phyloP scores from a whole-genome alignment of 2,888 invertebrate genomes.

The Luffia ferchaultella region DNA sequence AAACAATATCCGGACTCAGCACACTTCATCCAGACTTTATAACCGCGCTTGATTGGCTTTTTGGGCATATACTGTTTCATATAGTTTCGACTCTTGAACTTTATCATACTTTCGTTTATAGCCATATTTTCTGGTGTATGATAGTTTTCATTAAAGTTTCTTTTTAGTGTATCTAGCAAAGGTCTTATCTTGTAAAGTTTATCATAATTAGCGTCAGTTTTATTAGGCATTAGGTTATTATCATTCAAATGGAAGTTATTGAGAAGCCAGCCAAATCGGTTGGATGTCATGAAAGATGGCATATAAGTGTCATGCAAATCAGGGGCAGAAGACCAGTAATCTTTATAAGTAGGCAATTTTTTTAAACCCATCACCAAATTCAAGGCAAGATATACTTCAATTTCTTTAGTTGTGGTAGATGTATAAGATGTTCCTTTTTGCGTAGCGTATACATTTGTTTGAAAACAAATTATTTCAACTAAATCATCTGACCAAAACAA shows the following conservation, averaged over 20 bases:
- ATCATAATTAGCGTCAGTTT: slow-evolving; percentile 8
- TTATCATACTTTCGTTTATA: slow-evolving; percentile 8
- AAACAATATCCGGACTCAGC: not conserved
- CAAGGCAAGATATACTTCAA: not conserved
- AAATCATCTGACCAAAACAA: not conserved
- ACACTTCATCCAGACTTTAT: not conserved
- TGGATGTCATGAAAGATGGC: not conserved
- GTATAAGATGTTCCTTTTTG: slow-evolving; percentile 1
- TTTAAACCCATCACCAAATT: slow-evolving; percentile 1
- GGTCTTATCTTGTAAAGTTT: slow-evolving; percentile 12
- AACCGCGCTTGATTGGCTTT: not conserved
- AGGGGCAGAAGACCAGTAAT: slow-evolving; percentile 1
- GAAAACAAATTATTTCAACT: not conserved
- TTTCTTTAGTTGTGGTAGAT: not conserved
- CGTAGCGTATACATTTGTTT: not conserved
- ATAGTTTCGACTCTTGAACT: not conserved
- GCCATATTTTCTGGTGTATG: slow-evolving; percentile 7
- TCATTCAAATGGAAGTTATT: slow-evolving; percentile 10
- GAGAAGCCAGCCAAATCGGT: not conserved
- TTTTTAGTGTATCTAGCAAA: slow-evolving; percentile 6
- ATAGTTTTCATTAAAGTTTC: slow-evolving; percentile 7
- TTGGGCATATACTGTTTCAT: slow-evolving; percentile 1
- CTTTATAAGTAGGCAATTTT: slow-evolving; percentile 1
- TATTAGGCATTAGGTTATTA: slow-evolving; percentile 9
- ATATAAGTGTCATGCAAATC: slow-evolving; percentile 1